Percentiles rank a stretch among this genome's conserved stretches.
These are phyloP conservation scores for Piezodorus guildinii DNA, from an alignment of 1,140 invertebrate species.

Conservation along the genomic window DNA sequence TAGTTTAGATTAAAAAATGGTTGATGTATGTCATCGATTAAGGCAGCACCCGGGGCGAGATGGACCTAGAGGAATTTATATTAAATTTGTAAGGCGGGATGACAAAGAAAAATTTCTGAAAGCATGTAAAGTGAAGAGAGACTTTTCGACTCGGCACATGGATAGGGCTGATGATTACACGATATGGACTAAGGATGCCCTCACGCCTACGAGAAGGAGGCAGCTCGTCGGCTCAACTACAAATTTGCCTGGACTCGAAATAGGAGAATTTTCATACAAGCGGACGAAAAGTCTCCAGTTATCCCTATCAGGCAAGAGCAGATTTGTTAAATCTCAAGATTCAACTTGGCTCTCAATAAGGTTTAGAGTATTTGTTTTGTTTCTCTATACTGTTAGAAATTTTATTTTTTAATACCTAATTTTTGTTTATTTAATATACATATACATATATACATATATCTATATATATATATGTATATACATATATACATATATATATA, in stretches of 20 bases:
- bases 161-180: not conserved
- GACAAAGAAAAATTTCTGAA: not conserved
- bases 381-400: too few relatives aligned
- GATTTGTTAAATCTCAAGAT: too few relatives aligned
- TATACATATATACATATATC: too few relatives aligned
- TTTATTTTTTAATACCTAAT: too few relatives aligned
- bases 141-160: not conserved
- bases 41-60: not conserved
- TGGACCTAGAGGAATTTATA: not conserved
- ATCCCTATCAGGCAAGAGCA: not conserved
- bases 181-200: not conserved
- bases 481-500: too few relatives aligned
- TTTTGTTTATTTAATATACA: too few relatives aligned
- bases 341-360: too few relatives aligned
- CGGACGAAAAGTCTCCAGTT: not conserved
- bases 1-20: too few relatives aligned
- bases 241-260: too few relatives aligned
- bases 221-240: not conserved
- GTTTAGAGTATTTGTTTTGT: too few relatives aligned
- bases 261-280: not conserved
- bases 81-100: not conserved
- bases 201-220: not conserved
- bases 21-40: not conserved
- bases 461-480: too few relatives aligned
- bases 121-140: not conserved